A percentile compares a stretch with the other conserved stretches of the same genome.
Evolutionary conservation across 2,113 vertebrate genomes (phyloP).

Genomic region (Acanthochromis polyacanthus): DNA sequence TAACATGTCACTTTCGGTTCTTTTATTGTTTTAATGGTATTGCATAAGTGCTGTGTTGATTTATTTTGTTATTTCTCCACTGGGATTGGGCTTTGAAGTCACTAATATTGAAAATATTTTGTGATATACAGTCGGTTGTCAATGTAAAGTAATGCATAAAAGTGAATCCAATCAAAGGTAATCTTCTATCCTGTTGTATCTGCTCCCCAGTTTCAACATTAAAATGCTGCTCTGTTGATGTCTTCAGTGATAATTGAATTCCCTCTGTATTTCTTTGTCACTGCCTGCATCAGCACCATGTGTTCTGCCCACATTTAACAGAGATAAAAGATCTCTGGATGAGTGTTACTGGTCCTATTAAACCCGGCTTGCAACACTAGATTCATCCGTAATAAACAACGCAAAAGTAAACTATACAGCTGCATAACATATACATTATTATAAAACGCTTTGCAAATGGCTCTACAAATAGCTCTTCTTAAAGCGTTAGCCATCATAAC

Average conservation of each 20-base stretch:
- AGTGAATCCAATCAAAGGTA: no score
- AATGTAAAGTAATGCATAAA: no score
- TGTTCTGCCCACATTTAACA: not conserved
- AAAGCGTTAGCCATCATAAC: constrained; percentile 5
- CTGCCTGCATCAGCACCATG: not conserved
- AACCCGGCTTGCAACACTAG: constrained; percentile 10
- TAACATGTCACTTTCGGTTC: no score
- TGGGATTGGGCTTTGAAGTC: no score
- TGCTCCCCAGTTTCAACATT: not conserved
- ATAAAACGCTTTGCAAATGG: constrained; percentile 31
- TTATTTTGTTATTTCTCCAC: no score
- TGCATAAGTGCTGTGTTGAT: no score
- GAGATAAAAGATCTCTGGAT: constrained; percentile 13
- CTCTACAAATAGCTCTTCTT: constrained; percentile 7
- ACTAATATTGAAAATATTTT: no score
- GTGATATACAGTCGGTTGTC: no score
- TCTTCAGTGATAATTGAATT: not conserved
- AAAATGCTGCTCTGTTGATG: not conserved
- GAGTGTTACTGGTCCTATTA: constrained; percentile 42
- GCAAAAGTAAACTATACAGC: constrained; percentile 13
- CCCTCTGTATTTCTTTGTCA: not conserved
- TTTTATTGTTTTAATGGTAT: no score
- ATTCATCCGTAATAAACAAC: constrained; percentile 25
- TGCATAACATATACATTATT: constrained; percentile 61
- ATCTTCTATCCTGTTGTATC: no score